phyloP scores from a whole-genome alignment of 2,797 vertebrate species.

The Ibycter americanus region DNA sequence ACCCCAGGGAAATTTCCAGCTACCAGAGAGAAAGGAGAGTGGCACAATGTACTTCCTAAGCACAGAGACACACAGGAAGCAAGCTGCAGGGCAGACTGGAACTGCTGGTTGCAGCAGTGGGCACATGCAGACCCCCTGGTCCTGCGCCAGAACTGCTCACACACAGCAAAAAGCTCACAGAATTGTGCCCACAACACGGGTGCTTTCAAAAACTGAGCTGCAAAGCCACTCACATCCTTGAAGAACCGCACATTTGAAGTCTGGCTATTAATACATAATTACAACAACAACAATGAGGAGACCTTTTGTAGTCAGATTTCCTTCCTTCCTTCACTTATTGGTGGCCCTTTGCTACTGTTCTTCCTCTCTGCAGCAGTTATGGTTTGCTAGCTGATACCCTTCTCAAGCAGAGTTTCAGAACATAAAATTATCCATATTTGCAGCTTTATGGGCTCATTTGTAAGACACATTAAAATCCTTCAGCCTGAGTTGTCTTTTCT shows the following conservation, averaged over 20 bases:
- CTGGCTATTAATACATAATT: background rate
- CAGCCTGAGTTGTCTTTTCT: background rate
- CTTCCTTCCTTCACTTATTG: background rate
- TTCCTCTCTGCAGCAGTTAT: background rate
- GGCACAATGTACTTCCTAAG: background rate
- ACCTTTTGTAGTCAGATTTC: background rate
- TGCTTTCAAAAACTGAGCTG: background rate
- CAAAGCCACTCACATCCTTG: background rate
- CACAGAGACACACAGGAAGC: background rate
- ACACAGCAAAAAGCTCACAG: background rate
- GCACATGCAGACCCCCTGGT: background rate
- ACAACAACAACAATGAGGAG: background rate
- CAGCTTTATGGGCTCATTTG: background rate
- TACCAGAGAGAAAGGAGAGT: background rate
- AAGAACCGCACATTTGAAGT: background rate
- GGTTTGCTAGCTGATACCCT: background rate
- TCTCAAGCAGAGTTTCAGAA: background rate
- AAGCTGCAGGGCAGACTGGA: background rate
- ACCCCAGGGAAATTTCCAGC: conserved; percentile 47
- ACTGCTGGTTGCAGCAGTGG: background rate
- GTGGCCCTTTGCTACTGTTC: background rate
- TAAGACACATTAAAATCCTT: background rate
- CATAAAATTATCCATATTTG: background rate
- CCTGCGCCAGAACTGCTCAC: background rate
- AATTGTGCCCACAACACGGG: rapidly evolving